Percentiles rank a stretch among this genome's conserved stretches.
Conservation (phyloP, 2,797 vertebrate genomes). For the Periparus ater region DNA sequence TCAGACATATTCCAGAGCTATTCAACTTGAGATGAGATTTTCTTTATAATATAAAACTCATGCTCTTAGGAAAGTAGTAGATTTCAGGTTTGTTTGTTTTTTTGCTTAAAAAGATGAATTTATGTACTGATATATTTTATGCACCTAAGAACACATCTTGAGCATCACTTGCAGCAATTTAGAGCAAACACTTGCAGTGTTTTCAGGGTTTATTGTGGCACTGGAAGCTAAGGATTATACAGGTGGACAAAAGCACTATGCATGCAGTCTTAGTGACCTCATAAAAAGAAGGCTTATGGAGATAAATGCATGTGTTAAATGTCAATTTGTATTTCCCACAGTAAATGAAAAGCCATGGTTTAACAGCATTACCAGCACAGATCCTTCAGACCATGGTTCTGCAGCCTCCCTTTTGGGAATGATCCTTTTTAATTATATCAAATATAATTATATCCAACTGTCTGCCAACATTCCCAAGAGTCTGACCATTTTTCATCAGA, state of each 20-base stretch:
- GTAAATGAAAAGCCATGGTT: not conserved
- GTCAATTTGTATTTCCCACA: not conserved
- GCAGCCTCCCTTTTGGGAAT: not conserved
- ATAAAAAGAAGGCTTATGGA: not conserved
- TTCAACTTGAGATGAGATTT: slow-evolving; percentile 14
- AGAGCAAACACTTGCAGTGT: not conserved
- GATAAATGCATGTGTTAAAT: not conserved
- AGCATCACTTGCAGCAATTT: not conserved
- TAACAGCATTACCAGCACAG: not conserved
- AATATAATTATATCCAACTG: not conserved
- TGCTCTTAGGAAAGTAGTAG: not conserved
- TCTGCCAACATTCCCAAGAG: not conserved
- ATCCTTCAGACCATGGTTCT: not conserved
- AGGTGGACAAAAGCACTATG: not conserved
- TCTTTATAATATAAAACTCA: not conserved
- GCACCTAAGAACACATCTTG: not conserved
- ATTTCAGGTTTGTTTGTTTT: not conserved
- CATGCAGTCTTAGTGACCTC: not conserved
- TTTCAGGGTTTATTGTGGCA: not conserved
- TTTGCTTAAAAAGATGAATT: not conserved
- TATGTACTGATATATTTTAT: not conserved
- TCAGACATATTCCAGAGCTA: slow-evolving; percentile 41
- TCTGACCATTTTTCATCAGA: not conserved
- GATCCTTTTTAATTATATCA: not conserved
- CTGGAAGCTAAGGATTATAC: not conserved